Evolutionary conservation across 2,797 vertebrate species (phyloP), one percentile per base, ranked within the genome.

Genomic region (Sebastes steindachneri): DNA sequence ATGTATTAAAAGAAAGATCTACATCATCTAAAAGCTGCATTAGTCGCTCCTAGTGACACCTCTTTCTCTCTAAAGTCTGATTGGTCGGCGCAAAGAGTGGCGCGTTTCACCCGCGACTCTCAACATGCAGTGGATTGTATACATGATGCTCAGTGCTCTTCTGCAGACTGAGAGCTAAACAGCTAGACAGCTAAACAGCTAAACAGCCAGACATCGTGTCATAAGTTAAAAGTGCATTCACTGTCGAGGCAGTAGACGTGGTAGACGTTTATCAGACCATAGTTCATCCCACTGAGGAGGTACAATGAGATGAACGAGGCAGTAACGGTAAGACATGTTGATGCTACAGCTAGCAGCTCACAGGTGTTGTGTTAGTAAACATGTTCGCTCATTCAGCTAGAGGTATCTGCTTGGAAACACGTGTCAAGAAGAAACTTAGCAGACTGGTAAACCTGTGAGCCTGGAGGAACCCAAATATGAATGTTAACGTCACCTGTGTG

Each of bases 21-120:
- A 41, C 0, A 41, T 41, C 37, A 19, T 15, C 17, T 67, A 5
- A 31, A 75, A 1, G 5, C 3, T 28, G 72, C 2, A 19, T 21
- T 7, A 4, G 29, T 53, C 9, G 12, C 19, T 21, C 19, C 15
- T 23, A 4, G 53, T 48, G 25, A 64, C 35, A 17, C 25, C 5
- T 10, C 21, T 14, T 7, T 15, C 15, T 28, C 8, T 3, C 2
- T 59, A 3, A 25, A 21, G 15, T 80, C 25, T 82, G 64, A 91
- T 90, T 90, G 81, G 85, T 68, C 60, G 1, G 5, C 15, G 6
- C 5, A 0, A 0, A 41, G 3, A 23, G 31, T 77, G 86, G 88
- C 93, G 83, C 21, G 2, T 14, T 84, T n/a, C 1, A 29, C 1
- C 72, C 3, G 89, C 93, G 92, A 89, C 93, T 23, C 48, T 4